Conservation (phyloP, 1,140 invertebrate species). For the Nephila pilipes region DNA sequence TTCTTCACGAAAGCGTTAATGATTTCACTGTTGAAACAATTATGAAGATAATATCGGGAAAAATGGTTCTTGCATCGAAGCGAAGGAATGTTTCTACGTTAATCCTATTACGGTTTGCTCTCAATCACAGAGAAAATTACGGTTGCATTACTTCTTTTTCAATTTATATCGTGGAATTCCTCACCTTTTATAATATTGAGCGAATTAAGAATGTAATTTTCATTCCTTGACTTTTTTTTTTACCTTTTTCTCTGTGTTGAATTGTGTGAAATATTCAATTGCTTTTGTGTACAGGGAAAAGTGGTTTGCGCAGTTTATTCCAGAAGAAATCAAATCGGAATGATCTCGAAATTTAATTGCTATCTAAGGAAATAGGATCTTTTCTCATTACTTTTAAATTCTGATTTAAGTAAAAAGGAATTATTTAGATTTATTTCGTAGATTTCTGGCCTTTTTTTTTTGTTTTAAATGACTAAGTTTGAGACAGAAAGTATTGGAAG, state of each 20-base stretch:
- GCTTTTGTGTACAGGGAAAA: neutral
- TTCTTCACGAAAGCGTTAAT: neutral
- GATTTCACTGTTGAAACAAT: constrained; percentile 30
- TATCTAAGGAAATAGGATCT: neutral
- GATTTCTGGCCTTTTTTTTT: too few relatives aligned
- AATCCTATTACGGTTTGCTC: neutral
- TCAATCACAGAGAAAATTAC: constrained; percentile 26
- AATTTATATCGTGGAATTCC: constrained; percentile 28
- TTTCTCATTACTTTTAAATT: neutral
- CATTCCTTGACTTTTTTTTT: neutral
- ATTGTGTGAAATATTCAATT: constrained; percentile 35
- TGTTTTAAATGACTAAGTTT: too few relatives aligned
- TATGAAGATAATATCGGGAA: constrained; percentile 35
- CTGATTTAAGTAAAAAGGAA: neutral
- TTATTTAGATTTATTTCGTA: too few relatives aligned
- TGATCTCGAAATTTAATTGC: neutral
- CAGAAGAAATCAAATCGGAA: neutral
- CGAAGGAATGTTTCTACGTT: neutral
- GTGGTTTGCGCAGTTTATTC: neutral
- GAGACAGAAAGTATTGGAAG: too few relatives aligned
- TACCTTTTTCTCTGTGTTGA: neutral
- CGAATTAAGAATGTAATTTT: constrained; percentile 35
- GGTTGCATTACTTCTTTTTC: constrained; percentile 5
- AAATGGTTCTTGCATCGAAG: neutral
- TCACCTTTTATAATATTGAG: constrained; percentile 27